These are phyloP conservation scores for Mormyrus hasselquistii DNA, from an alignment of 2,797 vertebrate species.

Conservation along the genomic window DNA sequence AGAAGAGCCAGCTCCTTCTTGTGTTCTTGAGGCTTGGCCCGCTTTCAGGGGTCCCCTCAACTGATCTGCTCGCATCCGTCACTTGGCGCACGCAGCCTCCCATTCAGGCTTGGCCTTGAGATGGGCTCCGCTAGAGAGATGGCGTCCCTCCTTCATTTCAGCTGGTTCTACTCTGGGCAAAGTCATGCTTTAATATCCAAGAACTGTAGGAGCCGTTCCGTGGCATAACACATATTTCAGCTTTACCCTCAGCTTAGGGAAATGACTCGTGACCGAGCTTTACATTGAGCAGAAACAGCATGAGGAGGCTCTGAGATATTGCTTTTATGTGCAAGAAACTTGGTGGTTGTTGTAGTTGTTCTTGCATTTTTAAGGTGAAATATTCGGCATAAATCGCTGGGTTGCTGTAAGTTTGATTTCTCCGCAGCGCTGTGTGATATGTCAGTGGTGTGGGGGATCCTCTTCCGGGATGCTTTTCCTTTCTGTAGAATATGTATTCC, in stretches of 20 bases:
- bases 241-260: slow-evolving; percentile 22
- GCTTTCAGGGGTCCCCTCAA: background rate
- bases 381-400: background rate
- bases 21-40: background rate
- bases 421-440: background rate
- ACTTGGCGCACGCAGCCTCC: slow-evolving; percentile 19
- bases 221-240: slow-evolving; percentile 48
- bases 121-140: slow-evolving; percentile 38
- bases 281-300: background rate
- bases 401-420: background rate
- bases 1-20: background rate
- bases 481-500: background rate
- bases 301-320: background rate
- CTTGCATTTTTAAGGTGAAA: background rate
- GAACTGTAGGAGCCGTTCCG: slow-evolving; percentile 41
- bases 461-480: background rate
- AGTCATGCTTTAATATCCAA: slow-evolving; percentile 40
- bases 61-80: slow-evolving; percentile 13
- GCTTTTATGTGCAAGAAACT: background rate
- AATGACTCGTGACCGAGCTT: background rate
- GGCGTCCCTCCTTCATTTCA: slow-evolving; percentile 43
- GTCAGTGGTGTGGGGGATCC: background rate
- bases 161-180: slow-evolving; percentile 48
- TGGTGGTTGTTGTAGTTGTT: background rate
- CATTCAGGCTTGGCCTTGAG: slow-evolving; percentile 25